phyloP scores from a whole-genome alignment of 2,888 invertebrate genomes.

The Acleris literana region DNA sequence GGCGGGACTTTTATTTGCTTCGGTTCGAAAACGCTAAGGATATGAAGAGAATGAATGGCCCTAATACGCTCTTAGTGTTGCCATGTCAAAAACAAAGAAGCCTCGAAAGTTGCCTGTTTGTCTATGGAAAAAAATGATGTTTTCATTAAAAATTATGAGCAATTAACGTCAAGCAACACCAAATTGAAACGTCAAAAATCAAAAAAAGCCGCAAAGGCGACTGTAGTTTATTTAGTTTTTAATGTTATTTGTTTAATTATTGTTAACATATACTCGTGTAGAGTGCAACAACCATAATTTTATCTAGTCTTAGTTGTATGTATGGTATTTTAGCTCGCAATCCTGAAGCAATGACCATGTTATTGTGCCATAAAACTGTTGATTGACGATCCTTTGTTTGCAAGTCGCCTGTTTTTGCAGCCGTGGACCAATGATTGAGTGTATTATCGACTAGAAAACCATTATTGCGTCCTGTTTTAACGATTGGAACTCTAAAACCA shows the following conservation, averaged over 20 bases:
- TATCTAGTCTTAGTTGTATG: constrained; percentile 73
- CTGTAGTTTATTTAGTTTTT: constrained; percentile 72
- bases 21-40: neutral
- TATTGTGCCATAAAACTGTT: constrained; percentile 75
- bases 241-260: constrained; percentile 75
- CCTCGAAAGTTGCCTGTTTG: constrained; percentile 16
- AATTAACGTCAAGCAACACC: constrained; percentile 80
- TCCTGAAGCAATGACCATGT: constrained; percentile 63
- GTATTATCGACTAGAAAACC: constrained; percentile 34
- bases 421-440: constrained; percentile 38
- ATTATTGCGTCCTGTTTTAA: constrained; percentile 27
- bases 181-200: constrained; percentile 79
- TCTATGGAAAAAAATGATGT: constrained; percentile 40
- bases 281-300: constrained; percentile 62
- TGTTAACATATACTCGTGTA: constrained; percentile 59
- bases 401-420: constrained; percentile 55
- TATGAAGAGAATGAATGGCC: too few relatives aligned
- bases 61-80: constrained; percentile 1
- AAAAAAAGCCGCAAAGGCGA: constrained; percentile 76
- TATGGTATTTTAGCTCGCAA: constrained; percentile 60
- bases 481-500: constrained; percentile 16
- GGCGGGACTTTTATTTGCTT: constrained; percentile 25
- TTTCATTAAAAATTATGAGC: constrained; percentile 67
- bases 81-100: constrained; percentile 2
- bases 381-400: constrained; percentile 75